These are phyloP conservation scores for Odontamblyopus lacepedii DNA, from an alignment of 2,797 vertebrate species.

Conservation along the genomic window DNA sequence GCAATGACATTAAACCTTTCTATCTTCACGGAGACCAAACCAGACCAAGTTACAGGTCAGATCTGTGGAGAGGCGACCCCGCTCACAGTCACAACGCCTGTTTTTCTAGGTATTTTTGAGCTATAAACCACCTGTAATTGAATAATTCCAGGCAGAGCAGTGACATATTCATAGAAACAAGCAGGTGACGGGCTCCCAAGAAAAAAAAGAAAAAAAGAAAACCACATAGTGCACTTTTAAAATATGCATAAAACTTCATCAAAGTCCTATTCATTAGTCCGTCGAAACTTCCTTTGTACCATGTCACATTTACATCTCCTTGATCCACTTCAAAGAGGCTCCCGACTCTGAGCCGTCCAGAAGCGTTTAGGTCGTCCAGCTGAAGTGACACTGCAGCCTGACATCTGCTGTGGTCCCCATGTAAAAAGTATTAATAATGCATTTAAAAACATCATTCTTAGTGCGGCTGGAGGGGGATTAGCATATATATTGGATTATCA, in stretches of 20 bases:
- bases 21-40: too few species aligned
- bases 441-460: constrained; percentile 53
- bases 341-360: constrained; percentile 48
- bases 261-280: constrained; percentile 27
- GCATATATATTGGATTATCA: constrained; percentile 64
- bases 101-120: too few species aligned
- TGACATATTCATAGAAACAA: too few species aligned
- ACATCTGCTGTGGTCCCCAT: constrained; percentile 44
- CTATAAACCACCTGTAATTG: too few species aligned
- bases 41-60: too few species aligned
- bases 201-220: neutral
- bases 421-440: constrained; percentile 63
- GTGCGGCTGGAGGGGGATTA: constrained; percentile 51
- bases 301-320: constrained; percentile 52
- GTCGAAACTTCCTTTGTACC: constrained; percentile 46
- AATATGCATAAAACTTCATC: neutral
- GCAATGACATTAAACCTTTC: too few species aligned
- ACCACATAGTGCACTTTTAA: neutral
- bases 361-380: constrained; percentile 45
- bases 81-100: too few species aligned
- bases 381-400: constrained; percentile 46
- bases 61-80: too few species aligned
- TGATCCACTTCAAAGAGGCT: constrained; percentile 52
- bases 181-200: neutral
- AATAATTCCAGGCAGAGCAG: too few species aligned